A percentile compares a stretch with the other conserved stretches of the same genome.
These are phyloP conservation scores for Drosophila burlai DNA, from an alignment of 1,140 invertebrate genomes.

Conservation along the genomic window DNA sequence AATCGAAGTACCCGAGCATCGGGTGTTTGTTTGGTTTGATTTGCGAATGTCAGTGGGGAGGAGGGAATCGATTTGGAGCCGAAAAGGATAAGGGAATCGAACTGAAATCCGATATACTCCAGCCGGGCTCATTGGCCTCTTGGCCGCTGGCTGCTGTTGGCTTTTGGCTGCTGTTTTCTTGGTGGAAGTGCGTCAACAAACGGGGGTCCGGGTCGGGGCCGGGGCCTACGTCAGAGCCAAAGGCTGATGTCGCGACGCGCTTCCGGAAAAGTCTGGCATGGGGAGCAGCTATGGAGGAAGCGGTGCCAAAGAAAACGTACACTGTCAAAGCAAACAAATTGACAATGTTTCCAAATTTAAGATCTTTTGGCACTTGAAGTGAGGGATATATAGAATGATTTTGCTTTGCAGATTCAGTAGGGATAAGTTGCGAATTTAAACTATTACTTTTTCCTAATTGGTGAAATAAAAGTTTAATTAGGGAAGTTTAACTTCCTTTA, in stretches of 20 bases:
- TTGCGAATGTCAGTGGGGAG: constrained; percentile 12
- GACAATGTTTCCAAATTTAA: background rate
- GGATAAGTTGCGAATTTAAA: too few species aligned
- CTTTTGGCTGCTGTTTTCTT: constrained; percentile 20
- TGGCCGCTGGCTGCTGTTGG: constrained; percentile 25
- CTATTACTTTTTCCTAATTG: too few species aligned
- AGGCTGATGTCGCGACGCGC: constrained; percentile 77
- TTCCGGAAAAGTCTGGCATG: constrained; percentile 80
- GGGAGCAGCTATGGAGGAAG: constrained; percentile 68
- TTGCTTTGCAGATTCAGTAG: background rate
- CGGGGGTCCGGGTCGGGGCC: constrained; percentile 6
- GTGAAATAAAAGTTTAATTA: background rate
- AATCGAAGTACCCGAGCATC: constrained; percentile 1
- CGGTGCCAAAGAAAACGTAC: constrained; percentile 67
- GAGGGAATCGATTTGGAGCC: constrained; percentile 6
- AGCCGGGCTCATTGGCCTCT: constrained; percentile 68
- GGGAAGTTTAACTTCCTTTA: background rate
- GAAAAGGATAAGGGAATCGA: constrained; percentile 28
- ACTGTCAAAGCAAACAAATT: constrained; percentile 19
- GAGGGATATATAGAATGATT: background rate
- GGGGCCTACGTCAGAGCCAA: constrained; percentile 66
- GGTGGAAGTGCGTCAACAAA: constrained; percentile 67
- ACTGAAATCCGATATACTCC: constrained; percentile 53
- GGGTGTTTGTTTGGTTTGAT: constrained; percentile 11
- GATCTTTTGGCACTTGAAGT: constrained; percentile 2